Evolutionary conservation across 2,888 invertebrate genomes (phyloP).

Genomic region (Lasioglossum figueresi): DNA sequence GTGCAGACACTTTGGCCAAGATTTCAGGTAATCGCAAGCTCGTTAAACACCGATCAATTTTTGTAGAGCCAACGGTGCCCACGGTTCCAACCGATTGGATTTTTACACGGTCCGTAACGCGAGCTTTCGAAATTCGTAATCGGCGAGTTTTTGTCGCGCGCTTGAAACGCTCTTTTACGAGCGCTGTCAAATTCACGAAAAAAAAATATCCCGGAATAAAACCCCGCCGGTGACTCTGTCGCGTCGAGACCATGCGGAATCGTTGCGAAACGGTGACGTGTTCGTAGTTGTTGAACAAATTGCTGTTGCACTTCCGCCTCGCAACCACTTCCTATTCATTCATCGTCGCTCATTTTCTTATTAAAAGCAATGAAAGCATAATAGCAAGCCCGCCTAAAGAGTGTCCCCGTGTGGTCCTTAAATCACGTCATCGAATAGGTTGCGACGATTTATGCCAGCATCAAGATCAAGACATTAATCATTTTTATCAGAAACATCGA

Average conservation of each 20-base stretch:
- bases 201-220: conserved; percentile 29
- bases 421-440: background rate
- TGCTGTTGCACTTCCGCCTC: background rate
- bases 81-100: conserved; percentile 12
- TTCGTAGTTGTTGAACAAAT: background rate
- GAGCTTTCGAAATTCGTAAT: conserved; percentile 30
- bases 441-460: background rate
- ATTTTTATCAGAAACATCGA: background rate
- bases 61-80: background rate
- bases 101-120: conserved; percentile 29
- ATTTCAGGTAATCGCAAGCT: conserved; percentile 2
- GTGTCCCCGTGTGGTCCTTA: background rate
- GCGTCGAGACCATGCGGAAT: background rate
- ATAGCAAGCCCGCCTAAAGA: background rate
- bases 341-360: background rate
- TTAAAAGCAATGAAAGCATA: background rate
- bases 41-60: conserved; percentile 21
- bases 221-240: background rate
- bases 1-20: background rate
- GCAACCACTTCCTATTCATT: background rate
- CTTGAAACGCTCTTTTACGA: conserved; percentile 21
- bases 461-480: background rate
- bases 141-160: conserved; percentile 16
- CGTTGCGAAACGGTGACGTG: conserved; percentile 3
- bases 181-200: conserved; percentile 11